Evolutionary conservation across 2,113 vertebrate species (phyloP), one percentile per base, ranked within the genome.

Genomic region (Synodontis membranacea): DNA sequence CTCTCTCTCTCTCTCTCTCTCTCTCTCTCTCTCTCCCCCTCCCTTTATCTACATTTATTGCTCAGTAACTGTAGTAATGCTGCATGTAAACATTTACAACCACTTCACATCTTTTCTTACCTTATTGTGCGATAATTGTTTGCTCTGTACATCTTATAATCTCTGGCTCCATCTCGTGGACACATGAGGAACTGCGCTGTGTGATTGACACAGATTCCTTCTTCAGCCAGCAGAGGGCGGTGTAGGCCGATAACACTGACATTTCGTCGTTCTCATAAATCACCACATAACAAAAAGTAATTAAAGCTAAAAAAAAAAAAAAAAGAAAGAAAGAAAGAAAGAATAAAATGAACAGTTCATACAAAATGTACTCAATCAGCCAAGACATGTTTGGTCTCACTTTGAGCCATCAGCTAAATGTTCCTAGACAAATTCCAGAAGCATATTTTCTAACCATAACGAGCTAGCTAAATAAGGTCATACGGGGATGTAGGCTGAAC

Each of bases 91-190:
- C 42, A 12, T 74, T 72, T 44, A 23, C 8, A 48, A 15, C 25
- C 12, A 48, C 5, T 39, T 56, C 23, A 39, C 14, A 42, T 44
- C 0, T 15, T 10, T 42, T 68, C 21, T 68, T 31, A 46, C 31
- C 46, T 39, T 12, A 37, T 37, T 56, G 66, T 62, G 28, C 28
- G 44, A 17, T 28, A 44, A 46, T 34, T 21, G 37, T 3, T 14
- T 17, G 25, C 1, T 12, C 7, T 28, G 28, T 23, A 9, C 11
- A 84, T n/a, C 9, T 23, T 31, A 44, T 21, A 15, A 10, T 34
- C 58, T 62, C 11, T 62, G 17, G 31, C n/a, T 54, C 19, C 72
- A 62, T 85, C 84, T 85, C 21, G n/a, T 75, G 84, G 82, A 0
- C 12, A 31, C 1, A 34, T 21, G 7, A 78, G 2, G 19, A 78